Percentiles rank a stretch among this genome's conserved stretches.
These are phyloP conservation scores for Sturmia bella DNA, from an alignment of 2,888 invertebrate species.

Conservation along the genomic window DNA sequence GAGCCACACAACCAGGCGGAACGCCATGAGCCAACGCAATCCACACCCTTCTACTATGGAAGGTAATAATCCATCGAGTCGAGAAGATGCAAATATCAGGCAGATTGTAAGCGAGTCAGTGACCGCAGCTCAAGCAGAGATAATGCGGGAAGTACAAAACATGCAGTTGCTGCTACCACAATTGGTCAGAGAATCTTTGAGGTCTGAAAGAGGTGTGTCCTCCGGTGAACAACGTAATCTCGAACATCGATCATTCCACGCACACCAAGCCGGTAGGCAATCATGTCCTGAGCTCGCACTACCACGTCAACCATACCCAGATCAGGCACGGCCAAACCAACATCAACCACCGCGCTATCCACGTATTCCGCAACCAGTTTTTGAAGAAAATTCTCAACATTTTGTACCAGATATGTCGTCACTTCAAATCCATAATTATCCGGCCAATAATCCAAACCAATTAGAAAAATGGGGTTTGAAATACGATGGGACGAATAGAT, in stretches of 20 bases:
- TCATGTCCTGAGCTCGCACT: no score
- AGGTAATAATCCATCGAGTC: no score
- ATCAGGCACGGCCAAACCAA: no score
- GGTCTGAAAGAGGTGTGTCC: not conserved
- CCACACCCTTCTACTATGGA: not conserved
- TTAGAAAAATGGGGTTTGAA: constrained; percentile 1
- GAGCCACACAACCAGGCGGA: not conserved
- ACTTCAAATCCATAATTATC: no score
- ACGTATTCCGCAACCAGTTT: no score
- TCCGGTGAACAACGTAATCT: not conserved
- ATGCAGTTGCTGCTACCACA: not conserved
- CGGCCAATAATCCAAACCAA: not conserved
- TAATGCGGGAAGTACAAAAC: constrained; percentile 13
- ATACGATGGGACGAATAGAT: not conserved
- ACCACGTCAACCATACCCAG: no score
- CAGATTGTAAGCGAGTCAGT: not conserved
- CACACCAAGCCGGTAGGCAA: not conserved
- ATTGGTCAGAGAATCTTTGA: not conserved
- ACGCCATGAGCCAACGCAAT: no score
- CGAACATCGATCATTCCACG: not conserved
- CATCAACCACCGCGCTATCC: no score
- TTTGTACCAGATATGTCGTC: not conserved
- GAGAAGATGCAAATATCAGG: not conserved
- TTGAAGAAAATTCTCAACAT: not conserved
- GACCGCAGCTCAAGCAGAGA: not conserved